Evolutionary conservation across 2,113 vertebrate species (phyloP).

Genomic region (Octodon degus): DNA sequence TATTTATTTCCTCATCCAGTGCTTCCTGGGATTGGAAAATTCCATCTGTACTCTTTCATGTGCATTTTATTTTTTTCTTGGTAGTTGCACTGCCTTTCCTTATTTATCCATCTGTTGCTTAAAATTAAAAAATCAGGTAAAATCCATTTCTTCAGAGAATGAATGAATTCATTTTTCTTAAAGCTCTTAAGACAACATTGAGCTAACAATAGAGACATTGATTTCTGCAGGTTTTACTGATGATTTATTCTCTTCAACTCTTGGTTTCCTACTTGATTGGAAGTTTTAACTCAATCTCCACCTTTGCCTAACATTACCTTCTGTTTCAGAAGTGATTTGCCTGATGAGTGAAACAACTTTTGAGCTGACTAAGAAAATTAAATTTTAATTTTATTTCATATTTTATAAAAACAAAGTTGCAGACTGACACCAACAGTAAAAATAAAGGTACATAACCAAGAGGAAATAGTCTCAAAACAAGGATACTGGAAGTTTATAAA

Average conservation of each 20-base stretch:
- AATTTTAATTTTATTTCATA: conserved; percentile 55
- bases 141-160: conserved; percentile 55
- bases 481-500: conserved; percentile 63
- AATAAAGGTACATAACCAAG: not conserved
- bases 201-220: conserved; percentile 46
- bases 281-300: not conserved
- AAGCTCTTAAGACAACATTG: conserved; percentile 41
- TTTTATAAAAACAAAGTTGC: conserved; percentile 22
- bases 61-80: not conserved
- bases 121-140: not conserved
- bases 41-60: not conserved
- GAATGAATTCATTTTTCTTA: conserved; percentile 57
- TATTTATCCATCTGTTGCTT: conserved; percentile 45
- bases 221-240: not conserved
- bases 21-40: not conserved
- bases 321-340: conserved; percentile 57
- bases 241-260: not conserved
- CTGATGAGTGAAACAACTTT: conserved; percentile 36
- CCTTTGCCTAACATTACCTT: conserved; percentile 13
- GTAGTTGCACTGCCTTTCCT: not conserved
- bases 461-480: conserved; percentile 67
- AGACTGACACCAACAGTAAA: not conserved
- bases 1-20: not conserved
- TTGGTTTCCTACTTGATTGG: conserved; percentile 43
- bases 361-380: conserved; percentile 35